Evolutionary conservation across 2,797 vertebrate genomes (phyloP).

Genomic region (Florisuga fusca): DNA sequence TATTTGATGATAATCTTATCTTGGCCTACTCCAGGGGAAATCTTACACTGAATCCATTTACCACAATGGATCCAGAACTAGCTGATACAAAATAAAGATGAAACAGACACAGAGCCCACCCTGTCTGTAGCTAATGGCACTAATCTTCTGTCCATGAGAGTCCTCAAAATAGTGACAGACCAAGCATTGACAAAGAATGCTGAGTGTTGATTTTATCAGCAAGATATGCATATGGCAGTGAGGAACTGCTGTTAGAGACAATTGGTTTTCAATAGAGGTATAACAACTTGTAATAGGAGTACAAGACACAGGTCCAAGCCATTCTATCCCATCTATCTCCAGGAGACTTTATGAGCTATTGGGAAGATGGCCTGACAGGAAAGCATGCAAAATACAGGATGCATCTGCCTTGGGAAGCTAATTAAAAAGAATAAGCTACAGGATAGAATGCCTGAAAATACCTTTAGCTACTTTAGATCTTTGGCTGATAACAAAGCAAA

Average conservation of each 20-base stretch:
- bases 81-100: neutral
- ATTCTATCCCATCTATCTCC: neutral
- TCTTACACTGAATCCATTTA: neutral
- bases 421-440: slow-evolving; percentile 21
- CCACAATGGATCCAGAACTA: neutral
- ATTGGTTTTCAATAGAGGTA: neutral
- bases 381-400: neutral
- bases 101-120: neutral
- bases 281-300: neutral
- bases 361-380: neutral
- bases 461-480: slow-evolving; percentile 29
- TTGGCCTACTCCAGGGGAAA: neutral
- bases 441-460: slow-evolving; percentile 11
- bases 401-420: neutral
- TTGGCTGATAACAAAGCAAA: slow-evolving; percentile 37
- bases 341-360: neutral
- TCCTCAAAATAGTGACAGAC: neutral
- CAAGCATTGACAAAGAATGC: neutral
- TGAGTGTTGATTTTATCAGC: neutral
- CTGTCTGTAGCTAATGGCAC: neutral
- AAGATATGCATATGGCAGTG: neutral
- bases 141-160: neutral
- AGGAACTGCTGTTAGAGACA: neutral
- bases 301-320: neutral
- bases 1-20: neutral